Evolutionary conservation across 2,797 vertebrate species (phyloP).

Genomic region (Oreonectes daqikongensis): DNA sequence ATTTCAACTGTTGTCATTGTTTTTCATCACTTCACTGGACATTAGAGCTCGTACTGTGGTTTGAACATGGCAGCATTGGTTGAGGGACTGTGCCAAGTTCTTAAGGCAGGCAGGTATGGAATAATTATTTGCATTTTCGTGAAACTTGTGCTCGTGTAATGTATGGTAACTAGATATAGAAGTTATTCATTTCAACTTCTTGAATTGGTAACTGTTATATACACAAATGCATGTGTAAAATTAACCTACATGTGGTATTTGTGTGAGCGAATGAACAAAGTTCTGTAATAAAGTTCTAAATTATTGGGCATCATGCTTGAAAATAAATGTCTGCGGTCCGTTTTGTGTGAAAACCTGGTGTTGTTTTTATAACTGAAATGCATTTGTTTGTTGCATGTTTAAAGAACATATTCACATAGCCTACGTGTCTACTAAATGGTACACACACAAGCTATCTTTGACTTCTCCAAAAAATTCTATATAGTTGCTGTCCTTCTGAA

Average conservation of each 20-base stretch:
- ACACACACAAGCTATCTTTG: too few species aligned
- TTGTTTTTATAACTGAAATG: neutral
- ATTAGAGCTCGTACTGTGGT: neutral
- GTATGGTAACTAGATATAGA: constrained; percentile 17
- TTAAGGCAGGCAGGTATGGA: constrained; percentile 28
- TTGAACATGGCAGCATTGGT: neutral
- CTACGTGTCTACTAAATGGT: too few species aligned
- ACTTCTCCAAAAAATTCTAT: too few species aligned
- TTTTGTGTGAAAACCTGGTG: neutral
- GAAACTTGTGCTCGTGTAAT: constrained; percentile 35
- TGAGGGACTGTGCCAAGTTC: neutral
- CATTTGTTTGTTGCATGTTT: neutral
- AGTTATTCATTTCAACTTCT: neutral
- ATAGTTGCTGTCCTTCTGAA: too few species aligned
- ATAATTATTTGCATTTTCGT: constrained; percentile 49
- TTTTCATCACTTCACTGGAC: neutral
- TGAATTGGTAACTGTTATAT: neutral
- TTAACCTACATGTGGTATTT: constrained; percentile 7
- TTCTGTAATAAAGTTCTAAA: constrained; percentile 3
- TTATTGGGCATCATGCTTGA: constrained; percentile 19
- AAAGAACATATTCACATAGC: too few species aligned
- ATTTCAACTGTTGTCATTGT: neutral
- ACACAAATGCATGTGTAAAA: constrained; percentile 29
- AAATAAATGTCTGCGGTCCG: constrained; percentile 48
- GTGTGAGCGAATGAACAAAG: constrained; percentile 11